phyloP scores from a whole-genome alignment of 2,797 vertebrate genomes.

The Thripadectes ignobilis region DNA sequence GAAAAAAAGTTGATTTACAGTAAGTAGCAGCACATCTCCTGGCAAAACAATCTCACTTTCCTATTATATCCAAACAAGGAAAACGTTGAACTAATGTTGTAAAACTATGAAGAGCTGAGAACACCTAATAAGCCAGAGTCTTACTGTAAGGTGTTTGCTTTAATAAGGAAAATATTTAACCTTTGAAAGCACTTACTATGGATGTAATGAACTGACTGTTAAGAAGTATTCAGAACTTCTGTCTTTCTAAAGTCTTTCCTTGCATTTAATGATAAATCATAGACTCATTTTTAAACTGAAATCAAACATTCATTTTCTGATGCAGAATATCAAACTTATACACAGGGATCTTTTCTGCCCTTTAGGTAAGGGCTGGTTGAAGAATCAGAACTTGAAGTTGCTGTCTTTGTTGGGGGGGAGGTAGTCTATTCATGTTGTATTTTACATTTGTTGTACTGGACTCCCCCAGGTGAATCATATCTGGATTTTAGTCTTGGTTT shows the following conservation, averaged over 20 bases:
- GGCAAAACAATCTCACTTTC: neutral
- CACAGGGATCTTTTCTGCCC: neutral
- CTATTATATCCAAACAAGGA: neutral
- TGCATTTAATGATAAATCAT: neutral
- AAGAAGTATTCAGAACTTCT: neutral
- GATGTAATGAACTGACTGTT: neutral
- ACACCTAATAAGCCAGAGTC: neutral
- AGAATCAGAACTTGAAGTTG: neutral
- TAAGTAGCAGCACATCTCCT: neutral
- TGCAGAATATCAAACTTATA: neutral
- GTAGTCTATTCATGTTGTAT: too few relatives aligned
- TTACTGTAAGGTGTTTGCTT: neutral
- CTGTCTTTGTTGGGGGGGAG: neutral
- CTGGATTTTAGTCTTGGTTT: neutral
- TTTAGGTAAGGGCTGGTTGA: neutral
- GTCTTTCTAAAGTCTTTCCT: neutral
- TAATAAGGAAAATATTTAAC: neutral
- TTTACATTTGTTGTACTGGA: neutral
- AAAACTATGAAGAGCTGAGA: neutral
- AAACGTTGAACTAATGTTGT: neutral
- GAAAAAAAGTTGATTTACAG: neutral
- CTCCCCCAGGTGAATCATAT: fast-evolving
- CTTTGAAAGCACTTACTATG: neutral
- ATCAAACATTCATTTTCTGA: neutral
- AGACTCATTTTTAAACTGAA: neutral